Percentiles rank a stretch among this genome's conserved stretches.
Evolutionary conservation across 2,888 invertebrate species (phyloP).

Genomic region (Ypsolopha sequella): DNA sequence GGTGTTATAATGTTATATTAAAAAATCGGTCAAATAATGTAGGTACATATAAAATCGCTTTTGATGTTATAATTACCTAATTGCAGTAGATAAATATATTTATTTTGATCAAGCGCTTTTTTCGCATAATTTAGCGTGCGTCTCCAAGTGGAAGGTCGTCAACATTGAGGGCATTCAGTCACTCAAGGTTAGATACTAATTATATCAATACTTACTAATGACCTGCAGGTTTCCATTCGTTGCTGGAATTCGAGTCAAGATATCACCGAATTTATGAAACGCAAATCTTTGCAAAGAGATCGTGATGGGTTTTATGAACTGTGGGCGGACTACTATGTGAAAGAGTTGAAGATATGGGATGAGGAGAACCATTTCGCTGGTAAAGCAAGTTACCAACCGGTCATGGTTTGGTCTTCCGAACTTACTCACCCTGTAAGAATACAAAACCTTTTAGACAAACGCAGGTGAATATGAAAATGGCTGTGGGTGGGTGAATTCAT

Average conservation of each 20-base stretch:
- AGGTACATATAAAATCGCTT: too few relatives aligned
- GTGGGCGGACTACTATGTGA: constrained; percentile 81
- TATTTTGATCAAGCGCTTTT: too few relatives aligned
- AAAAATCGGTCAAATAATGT: too few relatives aligned
- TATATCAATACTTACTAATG: too few relatives aligned
- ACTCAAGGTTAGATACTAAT: too few relatives aligned
- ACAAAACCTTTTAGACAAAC: constrained; percentile 74
- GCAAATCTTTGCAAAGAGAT: constrained; percentile 66
- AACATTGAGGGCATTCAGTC: too few relatives aligned
- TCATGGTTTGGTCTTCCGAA: constrained; percentile 85
- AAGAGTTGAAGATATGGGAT: constrained; percentile 71
- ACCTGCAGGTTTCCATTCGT: constrained; percentile 68
- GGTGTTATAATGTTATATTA: too few relatives aligned
- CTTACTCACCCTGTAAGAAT: constrained; percentile 78
- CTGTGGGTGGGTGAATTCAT: too few relatives aligned
- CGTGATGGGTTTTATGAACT: constrained; percentile 75
- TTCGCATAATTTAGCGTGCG: too few relatives aligned
- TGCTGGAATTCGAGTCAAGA: constrained; percentile 84
- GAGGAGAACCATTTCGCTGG: constrained; percentile 43
- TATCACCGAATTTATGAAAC: constrained; percentile 74
- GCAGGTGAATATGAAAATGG: constrained; percentile 49
- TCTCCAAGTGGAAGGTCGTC: too few relatives aligned
- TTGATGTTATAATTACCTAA: too few relatives aligned
- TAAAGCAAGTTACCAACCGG: constrained; percentile 31
- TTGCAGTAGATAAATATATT: too few relatives aligned